Evolutionary conservation across 2,888 invertebrate genomes (phyloP).

Genomic region (Mystacides longicornis): DNA sequence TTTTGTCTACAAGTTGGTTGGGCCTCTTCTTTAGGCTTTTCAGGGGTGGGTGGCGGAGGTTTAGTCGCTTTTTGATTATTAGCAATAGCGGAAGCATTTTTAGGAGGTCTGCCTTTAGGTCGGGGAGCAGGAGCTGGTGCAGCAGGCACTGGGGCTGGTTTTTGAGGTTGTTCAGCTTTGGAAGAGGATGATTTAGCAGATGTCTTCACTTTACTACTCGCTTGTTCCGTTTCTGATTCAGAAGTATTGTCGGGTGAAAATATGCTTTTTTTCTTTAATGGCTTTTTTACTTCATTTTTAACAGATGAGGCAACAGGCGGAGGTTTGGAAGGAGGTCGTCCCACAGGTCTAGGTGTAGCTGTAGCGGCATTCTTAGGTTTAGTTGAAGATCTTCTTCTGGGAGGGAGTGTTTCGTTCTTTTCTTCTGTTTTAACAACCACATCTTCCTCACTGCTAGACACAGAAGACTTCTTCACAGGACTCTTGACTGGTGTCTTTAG

Average conservation of each 20-base stretch:
- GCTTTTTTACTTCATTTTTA: conserved; percentile 30
- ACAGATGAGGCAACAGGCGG: conserved; percentile 31
- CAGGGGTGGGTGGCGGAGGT: conserved; percentile 28
- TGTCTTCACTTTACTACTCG: conserved; percentile 37
- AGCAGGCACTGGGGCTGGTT: conserved; percentile 27
- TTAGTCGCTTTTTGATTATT: conserved; percentile 19
- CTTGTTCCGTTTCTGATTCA: conserved; percentile 42
- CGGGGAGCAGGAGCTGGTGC: conserved; percentile 28
- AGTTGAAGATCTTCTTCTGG: conserved; percentile 45
- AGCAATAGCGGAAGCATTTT: conserved; percentile 11
- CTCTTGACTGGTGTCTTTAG: conserved; percentile 24
- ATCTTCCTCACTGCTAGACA: conserved; percentile 36
- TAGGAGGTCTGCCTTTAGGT: conserved; percentile 18
- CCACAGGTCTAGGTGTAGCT: conserved; percentile 31
- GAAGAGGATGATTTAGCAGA: conserved; percentile 29
- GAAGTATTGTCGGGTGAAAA: conserved; percentile 71
- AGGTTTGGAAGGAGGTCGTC: conserved; percentile 29
- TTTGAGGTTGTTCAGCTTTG: conserved; percentile 28
- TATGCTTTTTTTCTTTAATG: conserved; percentile 65
- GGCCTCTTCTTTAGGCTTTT: conserved; percentile 22
- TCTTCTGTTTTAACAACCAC: conserved; percentile 12
- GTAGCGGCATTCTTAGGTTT: conserved; percentile 58
- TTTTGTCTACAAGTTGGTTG: conserved; percentile 20
- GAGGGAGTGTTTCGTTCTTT: conserved; percentile 30
- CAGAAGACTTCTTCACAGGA: conserved; percentile 38